Conservation (phyloP, 2,797 vertebrate genomes). For the Morus bassanus region DNA sequence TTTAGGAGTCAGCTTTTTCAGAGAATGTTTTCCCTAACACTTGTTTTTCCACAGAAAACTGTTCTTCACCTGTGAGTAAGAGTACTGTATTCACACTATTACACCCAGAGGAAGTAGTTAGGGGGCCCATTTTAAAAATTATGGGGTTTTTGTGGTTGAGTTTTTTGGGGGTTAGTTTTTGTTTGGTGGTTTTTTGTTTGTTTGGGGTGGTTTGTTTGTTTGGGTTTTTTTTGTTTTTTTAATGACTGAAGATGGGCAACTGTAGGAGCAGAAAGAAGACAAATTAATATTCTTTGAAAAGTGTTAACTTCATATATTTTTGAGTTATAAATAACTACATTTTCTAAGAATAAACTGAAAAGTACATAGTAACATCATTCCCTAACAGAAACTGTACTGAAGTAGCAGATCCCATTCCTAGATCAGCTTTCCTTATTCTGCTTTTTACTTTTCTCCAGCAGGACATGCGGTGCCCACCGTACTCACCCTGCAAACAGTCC, state of each 20-base stretch:
- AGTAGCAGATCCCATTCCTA: not conserved
- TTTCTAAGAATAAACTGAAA: not conserved
- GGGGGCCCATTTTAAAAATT: fast-evolving
- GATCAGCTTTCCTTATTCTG: not conserved
- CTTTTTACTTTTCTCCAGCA: not conserved
- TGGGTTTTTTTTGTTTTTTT: no score
- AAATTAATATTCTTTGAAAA: not conserved
- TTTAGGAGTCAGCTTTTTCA: fast-evolving
- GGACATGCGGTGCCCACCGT: fast-evolving
- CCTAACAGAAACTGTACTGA: not conserved
- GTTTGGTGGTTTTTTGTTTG: no score
- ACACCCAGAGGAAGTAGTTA: not conserved
- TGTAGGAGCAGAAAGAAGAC: not conserved
- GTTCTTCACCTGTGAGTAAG: fast-evolving
- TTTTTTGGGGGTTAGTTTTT: no score
- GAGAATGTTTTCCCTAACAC: not conserved
- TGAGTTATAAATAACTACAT: not conserved
- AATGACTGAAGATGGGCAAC: not conserved
- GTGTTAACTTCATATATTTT: not conserved
- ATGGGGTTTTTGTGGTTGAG: not conserved
- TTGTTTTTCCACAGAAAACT: not conserved
- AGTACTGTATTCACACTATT: not conserved
- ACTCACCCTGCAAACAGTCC: no score
- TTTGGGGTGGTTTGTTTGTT: no score
- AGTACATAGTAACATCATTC: not conserved